Conservation (phyloP, 2,113 vertebrate genomes). For the Hyaena hyaena region DNA sequence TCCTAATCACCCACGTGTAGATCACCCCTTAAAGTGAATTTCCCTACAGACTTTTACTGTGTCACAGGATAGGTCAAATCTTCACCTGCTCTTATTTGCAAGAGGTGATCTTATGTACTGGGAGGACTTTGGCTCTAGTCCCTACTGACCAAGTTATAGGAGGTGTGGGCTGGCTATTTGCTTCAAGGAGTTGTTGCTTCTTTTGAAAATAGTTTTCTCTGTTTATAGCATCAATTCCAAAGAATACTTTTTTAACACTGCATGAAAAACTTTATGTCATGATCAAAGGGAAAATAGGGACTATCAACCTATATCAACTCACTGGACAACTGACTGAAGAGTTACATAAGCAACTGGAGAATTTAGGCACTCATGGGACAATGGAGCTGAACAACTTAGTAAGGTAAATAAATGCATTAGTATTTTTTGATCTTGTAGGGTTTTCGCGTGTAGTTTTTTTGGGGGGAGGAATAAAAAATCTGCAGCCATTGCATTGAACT, state of each 20-base stretch:
- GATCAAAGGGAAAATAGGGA: constrained; percentile 87
- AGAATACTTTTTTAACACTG: constrained; percentile 87
- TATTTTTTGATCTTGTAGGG: neutral
- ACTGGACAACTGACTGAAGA: constrained; percentile 82
- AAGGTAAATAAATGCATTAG: constrained; percentile 83
- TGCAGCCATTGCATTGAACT: neutral
- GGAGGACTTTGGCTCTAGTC: neutral
- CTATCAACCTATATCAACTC: constrained; percentile 81
- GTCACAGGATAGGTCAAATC: neutral
- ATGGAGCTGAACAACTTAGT: constrained; percentile 85
- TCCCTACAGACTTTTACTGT: neutral
- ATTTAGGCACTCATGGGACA: constrained; percentile 81
- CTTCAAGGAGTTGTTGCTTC: neutral
- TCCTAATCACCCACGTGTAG: neutral
- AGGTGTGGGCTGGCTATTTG: neutral
- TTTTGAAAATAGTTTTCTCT: constrained; percentile 66
- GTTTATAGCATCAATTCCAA: constrained; percentile 87
- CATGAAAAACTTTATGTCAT: constrained; percentile 83
- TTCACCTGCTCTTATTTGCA: neutral
- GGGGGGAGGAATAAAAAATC: neutral
- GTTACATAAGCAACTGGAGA: constrained; percentile 84
- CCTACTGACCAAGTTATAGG: neutral
- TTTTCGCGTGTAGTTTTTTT: neutral
- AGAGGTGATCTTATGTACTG: neutral
- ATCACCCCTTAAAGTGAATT: neutral